These are phyloP conservation scores for Orchesella cincta DNA, from an alignment of 1,140 invertebrate species.

Conservation along the genomic window DNA sequence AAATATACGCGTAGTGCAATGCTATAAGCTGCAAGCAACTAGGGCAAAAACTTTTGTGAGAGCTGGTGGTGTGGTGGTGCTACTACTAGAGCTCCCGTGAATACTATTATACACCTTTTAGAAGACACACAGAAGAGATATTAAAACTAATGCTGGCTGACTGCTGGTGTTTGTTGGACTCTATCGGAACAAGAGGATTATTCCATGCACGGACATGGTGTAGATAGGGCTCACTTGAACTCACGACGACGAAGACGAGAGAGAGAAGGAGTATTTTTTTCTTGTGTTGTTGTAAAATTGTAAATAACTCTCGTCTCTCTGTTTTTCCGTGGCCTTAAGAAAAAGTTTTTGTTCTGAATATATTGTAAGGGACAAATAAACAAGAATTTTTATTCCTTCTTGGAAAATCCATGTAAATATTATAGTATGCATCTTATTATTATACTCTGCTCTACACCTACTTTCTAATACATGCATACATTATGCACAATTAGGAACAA, in stretches of 20 bases:
- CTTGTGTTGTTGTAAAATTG: constrained; percentile 30
- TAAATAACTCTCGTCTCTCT: constrained; percentile 19
- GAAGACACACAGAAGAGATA: background rate
- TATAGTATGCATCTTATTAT: too few relatives aligned
- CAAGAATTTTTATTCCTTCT: background rate
- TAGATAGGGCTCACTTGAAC: constrained; percentile 7
- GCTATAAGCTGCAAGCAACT: constrained; percentile 26
- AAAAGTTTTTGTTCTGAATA: constrained; percentile 3
- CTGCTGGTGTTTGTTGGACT: background rate
- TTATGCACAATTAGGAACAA: too few relatives aligned
- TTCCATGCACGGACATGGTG: constrained; percentile 26
- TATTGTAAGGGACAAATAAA: constrained; percentile 1
- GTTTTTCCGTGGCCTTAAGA: constrained; percentile 24
- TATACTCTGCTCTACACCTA: too few relatives aligned
- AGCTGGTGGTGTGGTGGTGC: too few relatives aligned
- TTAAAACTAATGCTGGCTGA: constrained; percentile 17
- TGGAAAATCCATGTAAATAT: background rate
- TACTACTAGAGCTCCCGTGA: background rate
- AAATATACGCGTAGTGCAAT: too few relatives aligned
- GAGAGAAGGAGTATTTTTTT: constrained; percentile 16
- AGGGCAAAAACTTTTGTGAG: constrained; percentile 20
- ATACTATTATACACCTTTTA: background rate
- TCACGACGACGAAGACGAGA: background rate
- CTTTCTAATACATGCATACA: too few relatives aligned
- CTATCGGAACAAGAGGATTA: constrained; percentile 3